Conservation (phyloP, 2,888 invertebrate genomes). For the Celastrina argiolus region DNA sequence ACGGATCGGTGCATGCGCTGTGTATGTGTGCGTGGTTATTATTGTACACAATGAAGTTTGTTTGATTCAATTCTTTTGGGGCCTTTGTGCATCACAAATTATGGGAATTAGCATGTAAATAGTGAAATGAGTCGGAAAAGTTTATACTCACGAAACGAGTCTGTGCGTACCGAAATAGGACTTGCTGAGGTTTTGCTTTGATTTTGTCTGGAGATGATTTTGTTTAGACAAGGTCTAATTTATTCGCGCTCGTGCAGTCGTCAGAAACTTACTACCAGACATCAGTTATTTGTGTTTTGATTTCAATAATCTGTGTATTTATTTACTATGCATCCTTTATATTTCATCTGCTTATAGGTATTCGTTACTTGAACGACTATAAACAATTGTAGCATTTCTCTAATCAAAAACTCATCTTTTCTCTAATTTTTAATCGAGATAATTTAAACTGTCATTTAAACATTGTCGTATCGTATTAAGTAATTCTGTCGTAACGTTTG, state of each 20-base stretch:
- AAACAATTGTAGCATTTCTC: too few relatives aligned
- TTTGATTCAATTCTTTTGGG: slow-evolving; percentile 59
- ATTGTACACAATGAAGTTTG: slow-evolving; percentile 61
- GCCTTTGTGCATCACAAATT: slow-evolving; percentile 10
- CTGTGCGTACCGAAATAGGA: not conserved
- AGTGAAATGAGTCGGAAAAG: slow-evolving; percentile 3
- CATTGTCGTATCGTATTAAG: too few relatives aligned
- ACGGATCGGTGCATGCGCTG: slow-evolving; percentile 54
- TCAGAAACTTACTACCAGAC: not conserved
- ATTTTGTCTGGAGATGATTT: slow-evolving; percentile 13
- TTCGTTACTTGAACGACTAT: too few relatives aligned
- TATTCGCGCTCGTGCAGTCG: not conserved
- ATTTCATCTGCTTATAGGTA: not conserved
- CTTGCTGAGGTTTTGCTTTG: not conserved
- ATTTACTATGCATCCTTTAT: not conserved
- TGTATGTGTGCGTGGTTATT: slow-evolving; percentile 55
- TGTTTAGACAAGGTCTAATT: slow-evolving; percentile 7
- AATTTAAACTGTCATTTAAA: too few relatives aligned
- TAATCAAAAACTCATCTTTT: too few relatives aligned
- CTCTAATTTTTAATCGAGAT: too few relatives aligned
- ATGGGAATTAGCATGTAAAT: slow-evolving; percentile 6
- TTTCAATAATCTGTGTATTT: not conserved
- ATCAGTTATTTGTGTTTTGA: not conserved
- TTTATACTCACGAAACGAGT: not conserved
- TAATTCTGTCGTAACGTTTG: too few relatives aligned